Evolutionary conservation across 2,888 invertebrate genomes (phyloP).

Genomic region (Agriopis aurantiaria): DNA sequence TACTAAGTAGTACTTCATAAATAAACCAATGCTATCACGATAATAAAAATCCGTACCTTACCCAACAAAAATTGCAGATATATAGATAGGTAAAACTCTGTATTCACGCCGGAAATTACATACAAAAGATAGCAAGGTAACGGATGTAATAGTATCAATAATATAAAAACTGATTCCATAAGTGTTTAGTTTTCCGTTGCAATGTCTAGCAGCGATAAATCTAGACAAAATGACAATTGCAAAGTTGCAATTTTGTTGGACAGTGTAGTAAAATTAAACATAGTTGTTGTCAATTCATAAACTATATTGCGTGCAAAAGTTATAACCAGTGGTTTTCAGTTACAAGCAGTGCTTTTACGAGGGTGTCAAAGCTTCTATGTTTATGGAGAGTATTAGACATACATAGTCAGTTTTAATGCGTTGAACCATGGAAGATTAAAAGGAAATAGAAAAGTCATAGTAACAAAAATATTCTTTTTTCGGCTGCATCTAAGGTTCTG

Average conservation of each 20-base stretch:
- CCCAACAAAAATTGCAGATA: no score
- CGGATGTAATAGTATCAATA: no score
- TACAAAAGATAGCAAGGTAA: no score
- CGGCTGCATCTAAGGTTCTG: neutral
- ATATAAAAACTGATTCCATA: no score
- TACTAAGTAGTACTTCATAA: no score
- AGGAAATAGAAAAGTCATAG: neutral
- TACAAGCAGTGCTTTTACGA: constrained; percentile 17
- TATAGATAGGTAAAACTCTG: no score
- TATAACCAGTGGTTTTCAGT: constrained; percentile 15
- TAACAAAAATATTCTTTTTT: neutral
- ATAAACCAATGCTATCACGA: no score
- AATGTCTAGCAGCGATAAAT: neutral
- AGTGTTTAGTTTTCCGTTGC: neutral
- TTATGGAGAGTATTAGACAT: constrained; percentile 7
- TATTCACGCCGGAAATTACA: no score
- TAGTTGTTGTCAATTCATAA: constrained; percentile 16
- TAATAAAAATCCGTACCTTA: no score
- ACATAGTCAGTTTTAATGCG: constrained; percentile 6
- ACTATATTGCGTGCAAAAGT: constrained; percentile 13
- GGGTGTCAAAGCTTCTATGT: constrained; percentile 16
- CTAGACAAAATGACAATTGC: neutral
- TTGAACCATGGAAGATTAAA: neutral
- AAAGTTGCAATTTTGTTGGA: neutral
- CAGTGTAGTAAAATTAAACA: constrained; percentile 4